Base-by-base conservation (phyloP, 2,888 invertebrate species). In the Torymus aiolomorphi region DNA sequence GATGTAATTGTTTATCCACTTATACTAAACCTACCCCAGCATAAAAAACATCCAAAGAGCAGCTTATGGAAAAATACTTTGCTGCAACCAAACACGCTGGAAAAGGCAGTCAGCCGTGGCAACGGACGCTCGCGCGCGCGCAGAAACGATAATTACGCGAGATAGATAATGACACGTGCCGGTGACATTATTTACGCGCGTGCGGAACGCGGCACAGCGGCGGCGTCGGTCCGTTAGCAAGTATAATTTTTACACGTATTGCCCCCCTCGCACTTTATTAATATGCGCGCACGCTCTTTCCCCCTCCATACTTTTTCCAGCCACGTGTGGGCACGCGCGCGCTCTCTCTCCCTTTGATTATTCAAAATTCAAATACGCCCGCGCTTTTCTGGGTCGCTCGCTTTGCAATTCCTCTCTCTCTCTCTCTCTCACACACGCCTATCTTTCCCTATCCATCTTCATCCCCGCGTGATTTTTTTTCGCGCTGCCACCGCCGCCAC, bases 81-180 rank as follows among this genome's bases (percentile, higher is more conserved):
- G 42, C 42, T 42, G 8, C 42, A 8, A 8, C 8, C 8, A 42
- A 42, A 42, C 42, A 42, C 42, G 42, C 42, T 42, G 5, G 42
- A 42, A 42, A 42, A 42, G 8, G 42, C 42, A 42, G 8, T 1
- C 8, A 42, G 1, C 42, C 42, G 20, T 20, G 8, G 42, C 8
- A 42, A 42, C 42, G 42, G 8, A 10, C 42, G 42, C 42, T 1
- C 31, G 42, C 42, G 8, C 31, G 12, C 20, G 20, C 20, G 1
- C 20, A 24, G 61, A 13, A 14, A 65, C 59, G 59, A 82, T 83
- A 84, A 84, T 85, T 84, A 84, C 80, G 82, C 82, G 77, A 84
- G 84, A 78, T 82, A 85, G 84, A 87, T 86, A 88, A 87, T 86
- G 86, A 86, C 87, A 87, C 86, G 88, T 87, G 87, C 85, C 84